Evolutionary conservation across 1,140 invertebrate genomes (phyloP), one percentile per base, ranked within the genome.

Genomic region (Diachasma alloeum): DNA sequence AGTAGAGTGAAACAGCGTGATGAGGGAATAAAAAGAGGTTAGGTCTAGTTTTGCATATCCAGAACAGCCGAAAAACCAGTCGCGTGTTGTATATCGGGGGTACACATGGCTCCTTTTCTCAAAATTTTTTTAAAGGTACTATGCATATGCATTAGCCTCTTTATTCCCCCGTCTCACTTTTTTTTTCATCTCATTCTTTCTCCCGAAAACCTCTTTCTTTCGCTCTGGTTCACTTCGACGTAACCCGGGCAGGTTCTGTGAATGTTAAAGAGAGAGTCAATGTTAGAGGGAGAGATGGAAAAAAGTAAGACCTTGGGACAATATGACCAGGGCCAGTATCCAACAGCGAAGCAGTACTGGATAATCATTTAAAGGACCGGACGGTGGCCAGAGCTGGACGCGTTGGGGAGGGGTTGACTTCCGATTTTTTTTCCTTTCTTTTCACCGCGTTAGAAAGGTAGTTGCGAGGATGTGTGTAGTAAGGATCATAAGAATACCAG

Each of bases 61-160:
- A 67, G 48, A 74, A 73, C 31, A 66, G 19, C 72, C 59, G 59
- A 74, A 66, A 66, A 68, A 70, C 74, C 74, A 69, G 67, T 63
- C 74, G 44, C 74, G 72, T 74, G 72, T 66, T 63, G 59, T 39
- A 39, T 68, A 68, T 68, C 66, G 66, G 11, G 26, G 15, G 17
- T 19, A 44, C 59, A 68, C 39, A 67, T 44, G 39, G 31, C 31
- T 74, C 59, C 26, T 26, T 66, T 31, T 74, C 24, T 15, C 15
- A 37, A 36, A 66, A 44, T 67, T 67, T 67, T 67, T 68, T 68
- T 17, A 36, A 37, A 10, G 17, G 37, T 37, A 42, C 42, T 68
- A 67, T 74, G 72, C 59, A 74, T 74, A 74, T 74, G 72, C 72
- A 67, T 68, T 26, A 42, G 13, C 22, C 17, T 37, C 31, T 67